Conservation (phyloP, 2,113 vertebrate genomes). For the Crotalus tigris region DNA sequence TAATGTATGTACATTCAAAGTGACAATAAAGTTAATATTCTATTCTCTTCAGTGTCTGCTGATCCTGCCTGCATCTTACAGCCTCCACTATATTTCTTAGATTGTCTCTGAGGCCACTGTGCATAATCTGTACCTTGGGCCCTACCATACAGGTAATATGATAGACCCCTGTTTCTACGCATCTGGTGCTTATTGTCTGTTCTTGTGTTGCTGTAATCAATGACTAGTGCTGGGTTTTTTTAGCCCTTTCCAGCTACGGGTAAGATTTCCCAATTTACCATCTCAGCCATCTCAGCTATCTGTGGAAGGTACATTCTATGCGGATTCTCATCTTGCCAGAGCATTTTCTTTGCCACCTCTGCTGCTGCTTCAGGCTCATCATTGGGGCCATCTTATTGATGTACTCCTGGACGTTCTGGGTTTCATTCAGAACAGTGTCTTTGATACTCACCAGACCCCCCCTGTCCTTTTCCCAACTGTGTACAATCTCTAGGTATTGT, state of each 20-base stretch:
- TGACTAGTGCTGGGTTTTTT: no score
- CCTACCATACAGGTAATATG: no score
- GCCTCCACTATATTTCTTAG: background rate
- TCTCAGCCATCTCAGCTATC: background rate
- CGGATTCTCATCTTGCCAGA: background rate
- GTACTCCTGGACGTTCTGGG: background rate
- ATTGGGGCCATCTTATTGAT: background rate
- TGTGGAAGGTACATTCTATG: background rate
- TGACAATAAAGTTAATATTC: no score
- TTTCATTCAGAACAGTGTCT: background rate
- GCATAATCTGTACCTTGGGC: background rate
- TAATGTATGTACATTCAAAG: no score
- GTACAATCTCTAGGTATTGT: background rate
- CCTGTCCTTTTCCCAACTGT: background rate
- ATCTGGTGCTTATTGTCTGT: no score
- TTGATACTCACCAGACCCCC: background rate
- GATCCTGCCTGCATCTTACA: background rate
- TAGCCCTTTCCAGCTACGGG: no score
- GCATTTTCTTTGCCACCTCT: background rate
- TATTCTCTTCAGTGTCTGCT: background rate
- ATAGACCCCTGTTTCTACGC: no score
- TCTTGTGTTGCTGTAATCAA: no score
- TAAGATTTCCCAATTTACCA: no score
- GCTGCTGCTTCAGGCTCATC: background rate
- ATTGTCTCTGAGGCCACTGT: background rate